Conservation (phyloP, 1,140 invertebrate species). For the Kradibia gibbosae region DNA sequence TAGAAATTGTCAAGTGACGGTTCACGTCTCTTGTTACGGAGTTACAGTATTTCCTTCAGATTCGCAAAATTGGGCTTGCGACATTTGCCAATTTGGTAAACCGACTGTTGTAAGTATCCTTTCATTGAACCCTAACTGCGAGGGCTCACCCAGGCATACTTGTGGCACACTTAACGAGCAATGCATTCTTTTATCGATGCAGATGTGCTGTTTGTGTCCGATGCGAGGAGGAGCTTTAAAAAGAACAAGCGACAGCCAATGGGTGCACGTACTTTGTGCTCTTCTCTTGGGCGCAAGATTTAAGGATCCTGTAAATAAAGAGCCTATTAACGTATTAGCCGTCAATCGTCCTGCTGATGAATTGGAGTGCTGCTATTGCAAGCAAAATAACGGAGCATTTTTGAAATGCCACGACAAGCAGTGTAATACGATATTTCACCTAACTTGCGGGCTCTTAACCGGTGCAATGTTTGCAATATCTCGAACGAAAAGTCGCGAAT, state of each 20-base stretch:
- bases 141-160: background rate
- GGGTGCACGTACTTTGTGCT: slow-evolving; percentile 75
- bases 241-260: slow-evolving; percentile 74
- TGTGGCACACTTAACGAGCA: background rate
- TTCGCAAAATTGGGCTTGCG: slow-evolving; percentile 71
- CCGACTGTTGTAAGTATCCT: slow-evolving; percentile 60
- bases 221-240: slow-evolving; percentile 79
- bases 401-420: slow-evolving; percentile 60
- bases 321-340: slow-evolving; percentile 67
- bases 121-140: background rate
- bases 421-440: slow-evolving; percentile 64
- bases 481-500: slow-evolving; percentile 48
- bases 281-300: slow-evolving; percentile 71
- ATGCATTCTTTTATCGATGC: slow-evolving; percentile 41
- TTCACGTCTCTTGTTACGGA: slow-evolving; percentile 73
- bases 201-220: slow-evolving; percentile 74
- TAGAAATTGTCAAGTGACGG: slow-evolving; percentile 70
- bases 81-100: slow-evolving; percentile 70
- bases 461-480: slow-evolving; percentile 63
- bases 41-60: slow-evolving; percentile 65
- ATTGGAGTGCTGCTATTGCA: slow-evolving; percentile 63
- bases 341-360: slow-evolving; percentile 57
- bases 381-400: slow-evolving; percentile 61
- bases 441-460: slow-evolving; percentile 64
- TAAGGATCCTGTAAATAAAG: slow-evolving; percentile 72